Base-by-base conservation (phyloP, 2,113 vertebrate species). In the Odontesthes bonariensis region DNA sequence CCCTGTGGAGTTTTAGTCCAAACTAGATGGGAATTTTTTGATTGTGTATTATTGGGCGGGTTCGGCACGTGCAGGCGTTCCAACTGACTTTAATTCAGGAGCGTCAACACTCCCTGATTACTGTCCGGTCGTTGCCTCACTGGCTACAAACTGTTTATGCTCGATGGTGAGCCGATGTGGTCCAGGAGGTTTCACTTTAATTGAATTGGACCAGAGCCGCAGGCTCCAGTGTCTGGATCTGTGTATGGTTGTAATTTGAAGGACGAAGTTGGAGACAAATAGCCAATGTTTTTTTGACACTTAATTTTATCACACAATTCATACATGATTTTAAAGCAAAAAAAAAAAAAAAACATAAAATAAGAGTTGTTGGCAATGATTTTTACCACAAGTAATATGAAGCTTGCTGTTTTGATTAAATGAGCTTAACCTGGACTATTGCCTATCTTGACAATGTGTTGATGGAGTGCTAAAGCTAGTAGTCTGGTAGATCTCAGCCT, bases 401-500 rank as follows among this genome's bases (percentile, higher is more conserved):
- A 40, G 19, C 52, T 11, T 44, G 14, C 38, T 52, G 49, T 65
- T 76, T 61, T 40, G 38, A 22, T 49, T 56, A 12, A 73, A 71
- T 55, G 42, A 57, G 22, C 27, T 63, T 68, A 42, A 62, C 74
- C 46, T 49, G 63, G 53, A 65, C 52, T 14, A 12, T 44, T 49
- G 57, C 64, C 69, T 68, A 17, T 46, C 19, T 47, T 64, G 71
- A 79, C 69, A 69, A 60, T 35, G n/a, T 66, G 62, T 63, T 75
- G 52, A 69, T 77, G 19, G 42, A 82, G 51, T 17, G 1, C 53
- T 47, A 23, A 22, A 63, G 59, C 65, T 64, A 73, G 64, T 84
- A 32, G 60, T 62, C 71, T 73, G 51, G 59, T 73, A 59, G 53
- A 62, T 68, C 55, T 55, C 57, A 77, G 74, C 67, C 61, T 81